phyloP scores from a whole-genome alignment of 2,797 vertebrate species.

The Bovichtus diacanthus region DNA sequence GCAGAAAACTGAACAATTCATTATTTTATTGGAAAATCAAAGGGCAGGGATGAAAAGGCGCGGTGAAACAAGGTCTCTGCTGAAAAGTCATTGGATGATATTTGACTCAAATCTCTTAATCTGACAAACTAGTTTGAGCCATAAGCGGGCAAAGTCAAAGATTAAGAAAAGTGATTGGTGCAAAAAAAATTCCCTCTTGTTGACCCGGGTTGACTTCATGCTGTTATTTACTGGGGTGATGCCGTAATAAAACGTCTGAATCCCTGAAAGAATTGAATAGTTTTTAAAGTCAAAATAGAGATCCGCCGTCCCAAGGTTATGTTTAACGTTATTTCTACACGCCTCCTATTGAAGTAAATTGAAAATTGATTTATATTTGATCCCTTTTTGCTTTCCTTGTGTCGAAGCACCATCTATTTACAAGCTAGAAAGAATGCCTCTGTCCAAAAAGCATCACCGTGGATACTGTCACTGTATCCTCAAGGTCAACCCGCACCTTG shows the following conservation, averaged over 20 bases:
- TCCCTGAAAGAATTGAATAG: background rate
- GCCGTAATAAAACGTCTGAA: background rate
- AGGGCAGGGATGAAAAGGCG: conserved; percentile 51
- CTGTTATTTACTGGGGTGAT: background rate
- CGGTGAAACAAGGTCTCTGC: conserved; percentile 41
- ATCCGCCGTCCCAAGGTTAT: conserved; percentile 14
- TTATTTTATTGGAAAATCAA: conserved; percentile 63
- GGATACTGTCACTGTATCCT: conserved; percentile 17
- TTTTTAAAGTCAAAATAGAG: conserved; percentile 7
- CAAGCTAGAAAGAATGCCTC: conserved; percentile 1
- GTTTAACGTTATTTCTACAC: conserved; percentile 28
- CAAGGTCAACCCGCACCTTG: conserved; percentile 50
- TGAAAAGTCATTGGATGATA: conserved; percentile 35
- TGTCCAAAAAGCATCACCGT: conserved; percentile 2
- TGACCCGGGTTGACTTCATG: background rate
- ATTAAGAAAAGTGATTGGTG: conserved; percentile 3
- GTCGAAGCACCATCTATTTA: conserved; percentile 14
- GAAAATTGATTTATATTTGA: conserved; percentile 35
- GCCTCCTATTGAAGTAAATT: conserved; percentile 35
- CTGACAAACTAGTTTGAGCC: background rate
- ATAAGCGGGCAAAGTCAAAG: conserved; percentile 7
- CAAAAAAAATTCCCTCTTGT: conserved; percentile 29
- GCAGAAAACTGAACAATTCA: conserved; percentile 54
- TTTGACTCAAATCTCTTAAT: conserved; percentile 45
- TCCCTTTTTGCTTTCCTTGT: conserved; percentile 23